Conservation (phyloP, 2,113 vertebrate genomes). For the Ceratotherium simum region DNA sequence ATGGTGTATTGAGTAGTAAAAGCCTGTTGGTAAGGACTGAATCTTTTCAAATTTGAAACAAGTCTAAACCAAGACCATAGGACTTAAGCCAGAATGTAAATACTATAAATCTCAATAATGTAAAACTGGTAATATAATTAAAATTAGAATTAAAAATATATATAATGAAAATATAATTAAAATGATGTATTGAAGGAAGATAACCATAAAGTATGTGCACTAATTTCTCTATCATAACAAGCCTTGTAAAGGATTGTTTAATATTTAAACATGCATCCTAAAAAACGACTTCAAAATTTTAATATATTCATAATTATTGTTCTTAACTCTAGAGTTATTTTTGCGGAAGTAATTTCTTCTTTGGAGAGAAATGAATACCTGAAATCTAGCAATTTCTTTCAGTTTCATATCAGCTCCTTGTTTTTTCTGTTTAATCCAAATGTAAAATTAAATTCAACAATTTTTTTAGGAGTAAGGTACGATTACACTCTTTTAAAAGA, state of each 20-base stretch:
- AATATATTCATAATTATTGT: neutral
- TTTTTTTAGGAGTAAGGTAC: neutral
- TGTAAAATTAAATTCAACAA: neutral
- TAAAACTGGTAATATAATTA: neutral
- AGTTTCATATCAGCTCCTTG: neutral
- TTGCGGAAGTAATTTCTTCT: neutral
- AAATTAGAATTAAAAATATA: neutral
- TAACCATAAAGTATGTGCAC: neutral
- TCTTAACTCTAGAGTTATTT: neutral
- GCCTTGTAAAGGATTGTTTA: neutral
- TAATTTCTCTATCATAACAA: neutral
- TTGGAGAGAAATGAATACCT: neutral
- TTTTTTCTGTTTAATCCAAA: neutral
- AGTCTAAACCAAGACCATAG: neutral
- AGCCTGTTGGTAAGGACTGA: neutral
- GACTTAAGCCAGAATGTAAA: neutral
- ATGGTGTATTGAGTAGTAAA: neutral
- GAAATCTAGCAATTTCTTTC: neutral
- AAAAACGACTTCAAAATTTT: neutral
- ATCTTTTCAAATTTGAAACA: neutral
- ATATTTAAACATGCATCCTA: neutral
- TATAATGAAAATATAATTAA: neutral
- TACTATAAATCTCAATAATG: neutral
- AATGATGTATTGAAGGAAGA: accelerated
- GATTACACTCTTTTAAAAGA: neutral